phyloP scores from a whole-genome alignment of 2,113 vertebrate genomes.

The Lipotes vexillifer region DNA sequence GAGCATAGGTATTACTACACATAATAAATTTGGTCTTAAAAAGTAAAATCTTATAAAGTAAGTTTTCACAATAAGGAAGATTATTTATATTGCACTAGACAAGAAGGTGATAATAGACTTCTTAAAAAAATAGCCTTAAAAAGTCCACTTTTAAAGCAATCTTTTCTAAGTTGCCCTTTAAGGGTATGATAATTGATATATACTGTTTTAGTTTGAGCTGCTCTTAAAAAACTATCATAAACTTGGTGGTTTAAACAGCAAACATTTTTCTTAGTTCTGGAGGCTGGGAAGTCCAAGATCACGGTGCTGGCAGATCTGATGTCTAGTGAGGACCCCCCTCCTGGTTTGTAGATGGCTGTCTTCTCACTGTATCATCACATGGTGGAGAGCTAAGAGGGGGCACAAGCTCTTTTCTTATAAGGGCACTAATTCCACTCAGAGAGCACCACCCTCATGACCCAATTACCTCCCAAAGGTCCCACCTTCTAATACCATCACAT shows the following conservation, averaged over 20 bases:
- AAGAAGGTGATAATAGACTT: neutral
- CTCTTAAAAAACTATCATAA: neutral
- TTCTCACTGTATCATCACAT: neutral
- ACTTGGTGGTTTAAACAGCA: neutral
- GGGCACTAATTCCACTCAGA: neutral
- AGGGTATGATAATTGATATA: neutral
- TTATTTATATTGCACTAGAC: neutral
- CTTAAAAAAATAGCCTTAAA: neutral
- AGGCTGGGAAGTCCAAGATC: neutral
- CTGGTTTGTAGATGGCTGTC: neutral
- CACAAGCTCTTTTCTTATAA: neutral
- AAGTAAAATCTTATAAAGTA: neutral
- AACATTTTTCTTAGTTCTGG: neutral
- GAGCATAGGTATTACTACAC: neutral
- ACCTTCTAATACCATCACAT: neutral
- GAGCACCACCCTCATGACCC: neutral
- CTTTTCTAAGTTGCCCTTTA: neutral
- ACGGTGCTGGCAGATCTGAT: neutral
- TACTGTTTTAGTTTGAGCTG: neutral
- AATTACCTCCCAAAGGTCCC: neutral
- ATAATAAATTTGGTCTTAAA: neutral
- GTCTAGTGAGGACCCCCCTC: neutral
- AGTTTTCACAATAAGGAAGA: neutral
- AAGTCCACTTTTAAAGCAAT: neutral
- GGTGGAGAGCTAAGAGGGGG: neutral